Evolutionary conservation across 2,888 invertebrate species (phyloP), one percentile per base, ranked within the genome.

Genomic region (Axea sp.): DNA sequence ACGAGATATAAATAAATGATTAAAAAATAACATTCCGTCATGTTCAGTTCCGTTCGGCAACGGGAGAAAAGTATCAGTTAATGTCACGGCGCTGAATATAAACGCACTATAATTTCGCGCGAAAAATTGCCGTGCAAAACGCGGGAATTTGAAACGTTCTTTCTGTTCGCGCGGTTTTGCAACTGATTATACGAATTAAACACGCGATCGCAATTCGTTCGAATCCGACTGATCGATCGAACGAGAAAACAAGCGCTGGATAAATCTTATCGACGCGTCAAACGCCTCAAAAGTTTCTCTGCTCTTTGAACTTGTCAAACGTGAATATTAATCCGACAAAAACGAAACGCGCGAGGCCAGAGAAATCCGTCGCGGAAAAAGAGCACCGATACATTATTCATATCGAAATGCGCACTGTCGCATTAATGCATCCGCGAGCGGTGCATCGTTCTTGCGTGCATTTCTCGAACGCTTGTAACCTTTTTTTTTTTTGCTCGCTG

Each of bases 1-100:
- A 45, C 53, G 19, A 51, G 51, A 53, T 51, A 51, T 49, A 53
- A 64, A 64, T 53, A 64, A 62, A 53, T 8, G 39, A 28, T 39
- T 45, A 28, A 53, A 64, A 62, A 53, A 43, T 49, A 22, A 26
- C 62, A 62, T 49, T 62, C 62, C 41, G 8, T 41, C 39, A 57
- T 41, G 30, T 57, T 53, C 14, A 43, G 31, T 41, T 57, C 43
- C 41, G 47, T 47, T 60, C 14, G 4, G 15, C 24, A 33, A 41
- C 30, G 19, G 33, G 43, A 43, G 30, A 57, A 43, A 43, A 7
- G 15, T 33, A 57, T 43, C 43, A 17, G 33, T 43, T 39, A 8
- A 6, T n/a, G 31, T 33, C 19, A 33, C 33, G 31, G 17, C n/a
- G 28, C 12, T 47, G 1, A 19, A 31, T 7, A 14, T 31, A 47